Base-by-base conservation (phyloP, 2,888 invertebrate species). In the Andricus quercusramuli region DNA sequence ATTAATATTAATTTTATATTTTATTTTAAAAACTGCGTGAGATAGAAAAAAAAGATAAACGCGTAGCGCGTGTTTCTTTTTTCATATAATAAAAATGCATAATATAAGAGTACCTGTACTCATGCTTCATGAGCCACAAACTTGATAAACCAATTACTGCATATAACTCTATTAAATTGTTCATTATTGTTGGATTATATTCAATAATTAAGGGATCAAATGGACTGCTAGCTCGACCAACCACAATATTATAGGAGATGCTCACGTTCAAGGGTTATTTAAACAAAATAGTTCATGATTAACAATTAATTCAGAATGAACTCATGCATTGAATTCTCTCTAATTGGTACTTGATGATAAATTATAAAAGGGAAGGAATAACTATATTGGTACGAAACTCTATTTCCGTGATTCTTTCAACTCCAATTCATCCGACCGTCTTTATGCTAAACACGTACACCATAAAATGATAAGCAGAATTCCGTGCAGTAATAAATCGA, bases 401-500 rank as follows among this genome's bases (percentile, higher is more conserved):
- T 22, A 2, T 68, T 68, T 68, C 17, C 5, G 17, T 47, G 47
- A 68, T 17, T 29, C 64, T 64, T 64, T 29, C 17, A 64, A 64
- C 29, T 64, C 2, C 15, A 64, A 29, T 64, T 64, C 17, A 64
- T 29, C 3, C 3, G 64, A 13, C 22, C 17, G 22, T 17, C 29
- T 25, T 64, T 64, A 64, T 29, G 64, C 64, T 29, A 64, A 64
- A 29, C 15, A 25, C 29, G 64, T 64, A 29, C 29, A 29, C 29
- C 25, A 64, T 64, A 64, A 64, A 29, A 29, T 64, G 64, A 64
- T 64, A 64, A 64, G 81, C 81, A 59, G 51, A 25, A 59, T 82
- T 78, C 56, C 51, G 66, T 82, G 79, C 76, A 65, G 79, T 79
- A 82, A 80, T 74, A 80, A 83, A 80, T 84, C 80, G 77, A 79